phyloP scores from a whole-genome alignment of 2,113 vertebrate species.

The Carlito syrichta region DNA sequence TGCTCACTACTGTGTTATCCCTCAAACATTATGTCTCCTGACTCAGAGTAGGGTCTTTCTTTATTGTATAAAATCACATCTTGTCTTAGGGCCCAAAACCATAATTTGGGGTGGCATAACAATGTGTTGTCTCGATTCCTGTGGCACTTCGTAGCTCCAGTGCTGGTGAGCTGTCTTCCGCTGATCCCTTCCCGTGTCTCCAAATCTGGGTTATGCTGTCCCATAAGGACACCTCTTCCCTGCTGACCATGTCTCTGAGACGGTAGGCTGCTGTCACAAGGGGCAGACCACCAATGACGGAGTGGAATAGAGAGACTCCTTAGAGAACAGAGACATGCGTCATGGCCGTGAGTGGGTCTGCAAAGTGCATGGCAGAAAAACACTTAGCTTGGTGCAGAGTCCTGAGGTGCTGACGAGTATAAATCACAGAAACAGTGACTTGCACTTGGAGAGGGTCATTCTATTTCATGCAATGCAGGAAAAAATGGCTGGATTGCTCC shows the following conservation, averaged over 20 bases:
- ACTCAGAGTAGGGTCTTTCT: not conserved
- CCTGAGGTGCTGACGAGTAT: not conserved
- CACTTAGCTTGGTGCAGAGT: not conserved
- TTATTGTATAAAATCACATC: not conserved
- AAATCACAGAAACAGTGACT: not conserved
- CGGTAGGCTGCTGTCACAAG: rapidly evolving
- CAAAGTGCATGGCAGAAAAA: not conserved
- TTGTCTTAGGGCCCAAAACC: not conserved
- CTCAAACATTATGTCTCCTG: no score
- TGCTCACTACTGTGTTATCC: not conserved
- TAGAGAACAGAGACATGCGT: not conserved
- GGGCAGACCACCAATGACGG: not conserved
- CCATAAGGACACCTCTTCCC: not conserved
- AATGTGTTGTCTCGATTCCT: not conserved
- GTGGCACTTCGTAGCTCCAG: rapidly evolving
- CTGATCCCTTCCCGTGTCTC: no score
- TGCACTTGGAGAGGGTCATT: not conserved
- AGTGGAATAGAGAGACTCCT: not conserved
- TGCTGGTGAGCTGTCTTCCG: not conserved
- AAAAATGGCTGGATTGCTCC: not conserved
- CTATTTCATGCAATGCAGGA: conserved; percentile 5
- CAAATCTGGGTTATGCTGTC: not conserved
- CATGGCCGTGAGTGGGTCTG: not conserved
- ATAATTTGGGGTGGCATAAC: not conserved
- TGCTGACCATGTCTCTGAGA: not conserved